These are phyloP conservation scores for Passerina amoena DNA, from an alignment of 2,113 vertebrate species.

Conservation along the genomic window DNA sequence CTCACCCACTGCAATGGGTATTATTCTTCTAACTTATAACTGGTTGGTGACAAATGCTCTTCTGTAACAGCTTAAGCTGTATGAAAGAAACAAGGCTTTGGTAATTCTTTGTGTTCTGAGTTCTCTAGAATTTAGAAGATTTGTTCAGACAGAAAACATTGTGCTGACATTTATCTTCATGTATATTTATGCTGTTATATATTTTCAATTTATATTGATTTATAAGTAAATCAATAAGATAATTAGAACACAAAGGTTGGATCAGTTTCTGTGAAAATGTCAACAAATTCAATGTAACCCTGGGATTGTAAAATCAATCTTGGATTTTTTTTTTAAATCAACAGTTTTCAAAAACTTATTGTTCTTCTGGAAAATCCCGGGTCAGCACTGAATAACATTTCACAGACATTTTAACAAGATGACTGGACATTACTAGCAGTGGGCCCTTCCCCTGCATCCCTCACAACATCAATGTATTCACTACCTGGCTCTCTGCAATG, in stretches of 20 bases:
- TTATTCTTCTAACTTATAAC: neutral
- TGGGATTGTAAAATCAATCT: neutral
- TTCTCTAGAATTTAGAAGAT: neutral
- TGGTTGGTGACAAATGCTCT: neutral
- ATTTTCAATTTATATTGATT: neutral
- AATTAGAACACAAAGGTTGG: neutral
- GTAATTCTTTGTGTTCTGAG: fast-evolving
- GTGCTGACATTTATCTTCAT: neutral
- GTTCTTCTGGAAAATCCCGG: neutral
- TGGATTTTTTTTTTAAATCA: neutral
- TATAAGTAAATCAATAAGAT: neutral
- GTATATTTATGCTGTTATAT: neutral
- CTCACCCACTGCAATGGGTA: neutral
- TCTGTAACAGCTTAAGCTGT: fast-evolving
- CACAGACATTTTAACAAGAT: neutral
- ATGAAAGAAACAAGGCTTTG: neutral
- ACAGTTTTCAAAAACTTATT: neutral
- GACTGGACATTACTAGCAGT: neutral
- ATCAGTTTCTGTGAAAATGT: neutral
- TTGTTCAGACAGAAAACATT: neutral
- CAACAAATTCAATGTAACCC: neutral
- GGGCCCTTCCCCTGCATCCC: neutral
- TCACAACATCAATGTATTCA: fast-evolving
- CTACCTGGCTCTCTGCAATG: neutral
- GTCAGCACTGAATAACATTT: neutral